Evolutionary conservation across 1,140 invertebrate genomes (phyloP).

Genomic region (Wiebesia pumilae): DNA sequence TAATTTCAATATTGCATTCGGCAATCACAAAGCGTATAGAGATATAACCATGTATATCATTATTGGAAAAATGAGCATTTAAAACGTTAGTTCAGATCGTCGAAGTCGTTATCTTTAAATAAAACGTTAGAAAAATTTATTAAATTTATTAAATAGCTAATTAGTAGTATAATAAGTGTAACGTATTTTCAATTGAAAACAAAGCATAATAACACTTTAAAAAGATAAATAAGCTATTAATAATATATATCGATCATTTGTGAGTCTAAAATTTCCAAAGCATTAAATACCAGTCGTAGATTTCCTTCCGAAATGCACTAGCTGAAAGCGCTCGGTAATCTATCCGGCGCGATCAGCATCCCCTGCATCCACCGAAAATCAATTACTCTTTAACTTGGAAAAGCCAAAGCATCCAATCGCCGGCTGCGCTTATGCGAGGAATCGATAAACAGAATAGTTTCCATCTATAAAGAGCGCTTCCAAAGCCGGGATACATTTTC

Average conservation of each 20-base stretch:
- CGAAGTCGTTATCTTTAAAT: no score
- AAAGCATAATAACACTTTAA: no score
- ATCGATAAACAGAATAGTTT: slow-evolving; percentile 40
- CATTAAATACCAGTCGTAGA: not conserved
- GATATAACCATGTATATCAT: no score
- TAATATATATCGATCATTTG: not conserved
- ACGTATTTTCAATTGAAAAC: no score
- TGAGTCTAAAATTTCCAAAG: not conserved
- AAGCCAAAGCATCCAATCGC: not conserved
- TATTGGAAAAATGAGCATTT: no score
- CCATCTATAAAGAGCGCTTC: not conserved
- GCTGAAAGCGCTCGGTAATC: slow-evolving; percentile 25
- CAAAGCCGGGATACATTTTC: not conserved
- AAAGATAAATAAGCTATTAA: slow-evolving; percentile 12
- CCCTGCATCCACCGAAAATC: slow-evolving; percentile 27
- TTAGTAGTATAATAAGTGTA: no score
- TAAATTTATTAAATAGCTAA: no score
- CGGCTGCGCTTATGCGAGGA: not conserved
- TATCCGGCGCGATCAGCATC: slow-evolving; percentile 15
- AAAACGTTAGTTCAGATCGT: no score
- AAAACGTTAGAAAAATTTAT: no score
- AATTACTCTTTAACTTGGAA: slow-evolving; percentile 33
- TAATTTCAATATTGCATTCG: no score
- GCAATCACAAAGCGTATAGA: no score
- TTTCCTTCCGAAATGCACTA: not conserved